Base-by-base conservation (phyloP, 2,888 invertebrate genomes). In the Drosophila longiperda region DNA sequence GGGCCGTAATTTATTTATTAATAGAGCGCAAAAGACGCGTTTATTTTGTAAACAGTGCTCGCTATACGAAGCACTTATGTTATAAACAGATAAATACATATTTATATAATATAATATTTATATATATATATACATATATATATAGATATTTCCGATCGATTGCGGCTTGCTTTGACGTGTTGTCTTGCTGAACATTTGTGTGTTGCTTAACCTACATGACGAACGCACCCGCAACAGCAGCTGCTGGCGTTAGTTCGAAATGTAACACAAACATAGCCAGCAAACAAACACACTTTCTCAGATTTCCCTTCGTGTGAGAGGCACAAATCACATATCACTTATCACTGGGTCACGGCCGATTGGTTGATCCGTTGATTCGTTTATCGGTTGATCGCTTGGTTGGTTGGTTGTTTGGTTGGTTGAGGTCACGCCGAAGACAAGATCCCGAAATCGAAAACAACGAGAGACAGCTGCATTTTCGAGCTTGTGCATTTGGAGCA, bases 361-460 rank as follows among this genome's bases (percentile, higher is more conserved):
- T 34, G 54, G 55, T 50, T 50, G 50, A 15, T 20, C 8, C 29
- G 5, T 29, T 29, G 29, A 29, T 29, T 29, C 29, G 29, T 29
- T 29, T 29, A 29, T 29, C 6, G 53, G 29, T 12, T 55, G 38
- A n/a, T 20, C 12, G 12, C n/a, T 26, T 49, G 17, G 7, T 49
- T 32, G 12, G 45, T 45, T 20, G 12, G 29, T 26, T 49, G 29
- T 3, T 49, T 50, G 12, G 45, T 45, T 45, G n/a, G 69, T 62
- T 65, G 67, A 74, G 73, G 64, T 77, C 57, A 67, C 42, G 92
- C 71, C 86, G 92, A 90, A 83, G 85, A 77, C 84, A 92, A 92
- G 92, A 92, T 91, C 92, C 91, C 92, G 91, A 92, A 92, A 92
- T 92, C 92, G 91, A 92, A 91, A 92, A 92, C 90, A 92, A 90